A percentile compares a stretch with the other conserved stretches of the same genome.
These are phyloP conservation scores for Gymnorhina tibicen DNA, from an alignment of 2,113 vertebrate genomes.

Conservation along the genomic window DNA sequence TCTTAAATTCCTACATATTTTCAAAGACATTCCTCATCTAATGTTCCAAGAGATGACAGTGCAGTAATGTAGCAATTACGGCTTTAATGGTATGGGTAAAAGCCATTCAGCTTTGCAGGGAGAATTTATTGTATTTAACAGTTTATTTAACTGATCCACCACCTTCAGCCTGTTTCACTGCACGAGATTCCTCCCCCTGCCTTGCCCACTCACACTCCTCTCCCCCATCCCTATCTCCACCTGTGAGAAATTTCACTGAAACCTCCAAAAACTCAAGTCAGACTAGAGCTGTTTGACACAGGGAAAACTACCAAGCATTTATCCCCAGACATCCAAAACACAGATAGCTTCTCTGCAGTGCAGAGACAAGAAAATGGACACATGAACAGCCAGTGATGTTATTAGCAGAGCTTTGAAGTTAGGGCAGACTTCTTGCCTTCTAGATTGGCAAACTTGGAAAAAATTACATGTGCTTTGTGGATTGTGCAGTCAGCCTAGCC, in stretches of 20 bases:
- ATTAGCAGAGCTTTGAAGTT: neutral
- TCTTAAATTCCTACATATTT: slow-evolving; percentile 23
- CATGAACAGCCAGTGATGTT: neutral
- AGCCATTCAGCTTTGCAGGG: neutral
- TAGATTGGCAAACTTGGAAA: neutral
- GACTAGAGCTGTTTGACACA: neutral
- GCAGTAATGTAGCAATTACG: neutral
- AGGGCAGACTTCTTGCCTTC: neutral
- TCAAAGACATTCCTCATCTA: slow-evolving; percentile 6
- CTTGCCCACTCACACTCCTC: neutral
- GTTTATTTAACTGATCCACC: slow-evolving; percentile 12
- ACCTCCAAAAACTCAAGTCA: neutral
- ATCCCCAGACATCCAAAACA: neutral
- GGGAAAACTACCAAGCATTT: neutral
- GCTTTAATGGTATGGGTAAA: neutral
- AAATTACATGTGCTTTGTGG: neutral
- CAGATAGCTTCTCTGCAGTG: neutral
- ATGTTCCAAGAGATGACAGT: slow-evolving; percentile 30
- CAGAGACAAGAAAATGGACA: neutral
- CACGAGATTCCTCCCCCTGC: neutral
- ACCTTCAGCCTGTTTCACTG: neutral
- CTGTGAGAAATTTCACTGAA: neutral
- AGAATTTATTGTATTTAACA: neutral
- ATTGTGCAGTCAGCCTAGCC: neutral
- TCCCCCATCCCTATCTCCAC: neutral